Percentiles rank a stretch among this genome's conserved stretches.
These are phyloP conservation scores for Microctenopoma lineatum DNA, from an alignment of 2,797 vertebrate species.

Conservation along the genomic window DNA sequence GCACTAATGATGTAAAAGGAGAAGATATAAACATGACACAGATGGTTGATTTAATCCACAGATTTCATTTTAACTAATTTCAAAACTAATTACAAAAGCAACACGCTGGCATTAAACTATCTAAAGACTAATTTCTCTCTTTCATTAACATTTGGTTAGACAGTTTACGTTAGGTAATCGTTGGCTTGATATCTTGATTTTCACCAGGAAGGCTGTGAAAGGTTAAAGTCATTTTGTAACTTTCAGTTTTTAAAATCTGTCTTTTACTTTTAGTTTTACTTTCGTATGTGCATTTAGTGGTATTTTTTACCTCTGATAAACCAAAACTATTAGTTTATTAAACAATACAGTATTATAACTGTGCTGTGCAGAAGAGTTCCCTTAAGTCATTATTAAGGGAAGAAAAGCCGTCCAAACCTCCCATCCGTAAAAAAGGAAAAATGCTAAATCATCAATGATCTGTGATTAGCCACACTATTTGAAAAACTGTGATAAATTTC, in stretches of 20 bases:
- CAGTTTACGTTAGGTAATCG: constrained; percentile 39
- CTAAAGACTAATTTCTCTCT: constrained; percentile 30
- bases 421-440: too few relatives aligned
- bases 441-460: too few relatives aligned
- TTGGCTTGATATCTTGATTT: constrained; percentile 15
- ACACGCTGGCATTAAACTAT: constrained; percentile 36
- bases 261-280: constrained; percentile 13
- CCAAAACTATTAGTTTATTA: constrained; percentile 46
- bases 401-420: too few relatives aligned
- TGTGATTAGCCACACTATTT: too few relatives aligned
- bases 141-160: constrained; percentile 57
- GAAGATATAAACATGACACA: constrained; percentile 37
- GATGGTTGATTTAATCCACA: constrained; percentile 56
- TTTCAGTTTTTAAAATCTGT: constrained; percentile 39
- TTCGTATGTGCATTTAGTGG: constrained; percentile 14
- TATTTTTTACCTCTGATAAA: constrained; percentile 45
- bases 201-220: constrained; percentile 34
- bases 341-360: constrained; percentile 55
- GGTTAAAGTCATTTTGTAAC: constrained; percentile 35
- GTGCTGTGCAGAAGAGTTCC: too few relatives aligned
- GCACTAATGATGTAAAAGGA: constrained; percentile 37
- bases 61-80: constrained; percentile 52
- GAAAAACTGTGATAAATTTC: too few relatives aligned
- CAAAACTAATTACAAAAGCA: constrained; percentile 40
- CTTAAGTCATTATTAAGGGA: too few relatives aligned